Conservation (phyloP, 2,113 vertebrate genomes). For the Acanthisitta chloris region DNA sequence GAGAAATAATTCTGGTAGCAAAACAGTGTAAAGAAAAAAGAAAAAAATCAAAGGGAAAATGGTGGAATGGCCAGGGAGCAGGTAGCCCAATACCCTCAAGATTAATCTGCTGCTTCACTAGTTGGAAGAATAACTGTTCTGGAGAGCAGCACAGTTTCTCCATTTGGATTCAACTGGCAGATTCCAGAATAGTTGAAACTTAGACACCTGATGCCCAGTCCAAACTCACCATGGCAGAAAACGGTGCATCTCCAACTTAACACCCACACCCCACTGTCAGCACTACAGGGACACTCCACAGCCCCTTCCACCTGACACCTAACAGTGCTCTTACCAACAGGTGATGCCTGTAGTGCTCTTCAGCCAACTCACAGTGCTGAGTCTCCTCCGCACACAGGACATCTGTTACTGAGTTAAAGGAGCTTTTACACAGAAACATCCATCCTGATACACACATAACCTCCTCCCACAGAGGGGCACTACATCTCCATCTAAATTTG, state of each 20-base stretch:
- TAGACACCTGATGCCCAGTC: neutral
- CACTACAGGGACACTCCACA: neutral
- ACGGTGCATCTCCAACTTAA: neutral
- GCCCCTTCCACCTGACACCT: neutral
- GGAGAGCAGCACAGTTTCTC: neutral
- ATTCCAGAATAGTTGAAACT: neutral
- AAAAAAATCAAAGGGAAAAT: neutral
- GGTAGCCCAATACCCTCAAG: neutral
- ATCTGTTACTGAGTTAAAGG: slow-evolving; percentile 77
- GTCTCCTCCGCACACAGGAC: slow-evolving; percentile 67
- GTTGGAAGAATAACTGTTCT: neutral
- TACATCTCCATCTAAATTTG: neutral
- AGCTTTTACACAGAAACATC: neutral
- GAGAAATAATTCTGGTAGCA: neutral
- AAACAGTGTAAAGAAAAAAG: neutral
- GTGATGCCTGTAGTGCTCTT: slow-evolving; percentile 52
- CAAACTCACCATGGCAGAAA: neutral
- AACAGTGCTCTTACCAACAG: slow-evolving; percentile 78
- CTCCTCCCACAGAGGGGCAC: neutral
- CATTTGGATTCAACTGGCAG: neutral
- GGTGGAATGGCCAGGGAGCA: neutral
- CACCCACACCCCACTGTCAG: neutral
- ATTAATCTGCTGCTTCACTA: neutral
- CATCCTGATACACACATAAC: neutral
- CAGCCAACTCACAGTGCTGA: slow-evolving; percentile 55